Evolutionary conservation across 1,140 invertebrate genomes (phyloP), one percentile per base, ranked within the genome.

Genomic region (Orius laevigatus): DNA sequence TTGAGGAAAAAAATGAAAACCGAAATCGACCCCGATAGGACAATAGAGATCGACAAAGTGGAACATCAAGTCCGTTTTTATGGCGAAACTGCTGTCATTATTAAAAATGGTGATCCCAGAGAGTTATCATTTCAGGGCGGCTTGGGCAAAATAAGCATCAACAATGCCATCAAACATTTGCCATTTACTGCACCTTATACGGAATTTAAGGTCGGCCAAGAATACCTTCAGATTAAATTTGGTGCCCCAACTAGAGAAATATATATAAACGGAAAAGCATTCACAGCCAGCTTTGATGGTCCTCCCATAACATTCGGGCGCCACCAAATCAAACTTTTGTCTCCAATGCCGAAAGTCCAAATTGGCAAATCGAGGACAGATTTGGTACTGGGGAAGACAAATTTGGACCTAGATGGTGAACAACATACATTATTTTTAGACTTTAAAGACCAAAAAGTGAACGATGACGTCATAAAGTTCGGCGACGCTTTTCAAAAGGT

Each of bases 221-320:
- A 75, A 62, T 61, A 51, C 59, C 61, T 68, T 55, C 70, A 78
- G 50, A 82, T 98, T 25, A 73, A 81, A 55, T 81, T 97, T 52
- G 93, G 94, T 32, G 84, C 82, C 15, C 92, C 92, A 0, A 91
- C 88, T 0, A 71, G 89, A 45, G 92, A 97, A 63, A 66, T 98
- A 1, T 90, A 81, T 55, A 78, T 97, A 20, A 85, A 96, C 63
- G 81, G 79, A 15, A 69, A 73, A 25, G 84, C 78, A 70, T 92
- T 87, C 57, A 84, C 89, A 59, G 85, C 86, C 59, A 84, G 81
- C 55, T 95, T 97, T 64, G 91, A 90, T 44, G 90, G 90, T 3
- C 79, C 86, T 36, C 78, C 86, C 1, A 75, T 93, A 70, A 70
- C 11, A 76, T 95, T 12, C 78, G 84, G 8, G 66, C 97, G 8